Base-by-base conservation (phyloP, 2,888 invertebrate genomes). In the Lepidonotus clava region DNA sequence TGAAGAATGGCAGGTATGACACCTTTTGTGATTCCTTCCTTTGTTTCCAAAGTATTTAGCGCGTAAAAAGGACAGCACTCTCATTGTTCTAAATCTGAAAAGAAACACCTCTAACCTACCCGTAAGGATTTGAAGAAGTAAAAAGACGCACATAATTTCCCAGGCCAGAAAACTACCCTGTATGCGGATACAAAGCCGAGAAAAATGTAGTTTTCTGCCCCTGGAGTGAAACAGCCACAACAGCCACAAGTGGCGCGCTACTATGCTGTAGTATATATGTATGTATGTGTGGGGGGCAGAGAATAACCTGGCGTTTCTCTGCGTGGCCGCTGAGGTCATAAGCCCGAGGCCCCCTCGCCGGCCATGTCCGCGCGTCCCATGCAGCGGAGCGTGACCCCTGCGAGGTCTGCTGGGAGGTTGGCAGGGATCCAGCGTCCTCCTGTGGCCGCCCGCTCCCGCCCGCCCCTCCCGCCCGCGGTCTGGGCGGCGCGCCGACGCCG, bases 331-430 rank as follows among this genome's bases (percentile, higher is more conserved):
- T 18, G 71, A 71, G 71, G 71, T 71, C 71, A 71, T 71, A 38
- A n/a, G 71, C 71, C 71, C 38, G 38, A 38, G 71, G 71, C 80
- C 18, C 46, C 80, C 46, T 8, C 38, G 36, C 11, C 76, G 21
- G 24, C 76, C 76, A 76, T 46, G 46, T 46, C 80, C 51, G 18
- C 21, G 18, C 76, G 38, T 76, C 76, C n/a, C 76, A 76, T 2
- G 36, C 76, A 38, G 40, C 76, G 61, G 61, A 32, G 61, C 41
- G 80, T 80, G 80, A 80, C 80, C 80, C 80, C 80, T 24, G 4
- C 46, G 46, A 51, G 80, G 80, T 41, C 46, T 8, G 14, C 5
- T 11, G 51, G 51, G 51, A 28, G 11, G 32, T 46, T 80, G 80
- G 80, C 80, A 24, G 28, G 5, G 80, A 80, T 80, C 80, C 80